Percentiles rank a stretch among this genome's conserved stretches.
These are phyloP conservation scores for Agriotes lineatus DNA, from an alignment of 2,888 invertebrate genomes.

Conservation along the genomic window DNA sequence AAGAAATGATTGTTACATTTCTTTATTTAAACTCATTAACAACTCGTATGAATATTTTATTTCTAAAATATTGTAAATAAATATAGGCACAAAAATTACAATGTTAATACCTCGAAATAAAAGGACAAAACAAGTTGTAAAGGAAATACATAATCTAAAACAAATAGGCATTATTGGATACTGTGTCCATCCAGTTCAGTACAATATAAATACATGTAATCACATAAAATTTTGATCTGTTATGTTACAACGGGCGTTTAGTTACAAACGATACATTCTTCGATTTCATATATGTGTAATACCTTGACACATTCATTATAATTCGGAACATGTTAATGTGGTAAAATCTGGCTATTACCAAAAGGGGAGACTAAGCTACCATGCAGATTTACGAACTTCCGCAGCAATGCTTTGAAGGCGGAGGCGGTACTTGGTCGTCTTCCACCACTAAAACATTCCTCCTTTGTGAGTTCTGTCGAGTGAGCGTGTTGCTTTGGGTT, in stretches of 20 bases:
- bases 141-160: no score
- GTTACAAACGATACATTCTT: not conserved
- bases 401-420: slow-evolving; percentile 57
- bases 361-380: not conserved
- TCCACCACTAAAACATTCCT: slow-evolving; percentile 63
- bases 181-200: no score
- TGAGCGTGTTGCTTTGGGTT: slow-evolving; percentile 54
- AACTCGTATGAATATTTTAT: not conserved
- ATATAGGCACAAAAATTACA: not conserved
- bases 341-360: slow-evolving; percentile 13
- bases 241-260: not conserved
- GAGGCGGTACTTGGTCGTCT: slow-evolving; percentile 56
- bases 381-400: slow-evolving; percentile 51
- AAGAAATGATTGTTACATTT: no score
- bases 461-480: slow-evolving; percentile 61
- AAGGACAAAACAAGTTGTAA: not conserved
- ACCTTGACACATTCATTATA: not conserved
- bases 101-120: not conserved
- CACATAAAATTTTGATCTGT: slow-evolving; percentile 14
- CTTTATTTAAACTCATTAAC: not conserved
- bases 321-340: slow-evolving; percentile 7
- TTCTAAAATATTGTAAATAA: slow-evolving; percentile 5
- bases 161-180: no score
- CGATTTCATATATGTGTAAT: not conserved
- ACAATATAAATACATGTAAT: slow-evolving; percentile 8